These are phyloP conservation scores for Buathra laborator DNA, from an alignment of 2,888 invertebrate species.

Conservation along the genomic window DNA sequence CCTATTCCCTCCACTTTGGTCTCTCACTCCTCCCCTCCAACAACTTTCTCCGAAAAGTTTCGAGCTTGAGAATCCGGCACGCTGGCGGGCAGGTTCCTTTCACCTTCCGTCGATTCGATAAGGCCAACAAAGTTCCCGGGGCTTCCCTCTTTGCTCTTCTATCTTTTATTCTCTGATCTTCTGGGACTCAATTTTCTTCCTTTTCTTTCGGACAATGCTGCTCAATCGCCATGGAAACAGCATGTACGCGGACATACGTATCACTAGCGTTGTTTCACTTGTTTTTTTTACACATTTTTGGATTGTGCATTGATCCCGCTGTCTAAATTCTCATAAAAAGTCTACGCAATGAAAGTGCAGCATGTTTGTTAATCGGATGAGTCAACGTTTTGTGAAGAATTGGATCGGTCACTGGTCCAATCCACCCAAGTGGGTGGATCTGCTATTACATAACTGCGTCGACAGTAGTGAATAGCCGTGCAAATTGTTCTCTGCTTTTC, in stretches of 20 bases:
- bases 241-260: not conserved
- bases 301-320: not conserved
- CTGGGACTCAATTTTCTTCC: not conserved
- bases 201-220: constrained; percentile 7
- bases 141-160: constrained; percentile 5
- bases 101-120: constrained; percentile 52
- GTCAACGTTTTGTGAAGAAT: too few species aligned
- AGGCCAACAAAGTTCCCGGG: constrained; percentile 43
- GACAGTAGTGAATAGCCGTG: too few species aligned
- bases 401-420: too few species aligned
- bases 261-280: not conserved
- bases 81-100: constrained; percentile 28
- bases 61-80: constrained; percentile 36
- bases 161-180: constrained; percentile 25
- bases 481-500: too few species aligned
- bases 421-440: too few species aligned
- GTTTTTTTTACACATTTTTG: not conserved
- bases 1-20: constrained; percentile 14
- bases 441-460: too few species aligned
- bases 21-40: constrained; percentile 28
- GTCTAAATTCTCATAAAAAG: too few species aligned
- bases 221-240: not conserved
- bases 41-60: constrained; percentile 57
- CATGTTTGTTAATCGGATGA: too few species aligned
- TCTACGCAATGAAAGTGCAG: too few species aligned